A percentile compares a stretch with the other conserved stretches of the same genome.
Conservation (phyloP, 2,888 invertebrate genomes). For the Criorhina ranunculi region DNA sequence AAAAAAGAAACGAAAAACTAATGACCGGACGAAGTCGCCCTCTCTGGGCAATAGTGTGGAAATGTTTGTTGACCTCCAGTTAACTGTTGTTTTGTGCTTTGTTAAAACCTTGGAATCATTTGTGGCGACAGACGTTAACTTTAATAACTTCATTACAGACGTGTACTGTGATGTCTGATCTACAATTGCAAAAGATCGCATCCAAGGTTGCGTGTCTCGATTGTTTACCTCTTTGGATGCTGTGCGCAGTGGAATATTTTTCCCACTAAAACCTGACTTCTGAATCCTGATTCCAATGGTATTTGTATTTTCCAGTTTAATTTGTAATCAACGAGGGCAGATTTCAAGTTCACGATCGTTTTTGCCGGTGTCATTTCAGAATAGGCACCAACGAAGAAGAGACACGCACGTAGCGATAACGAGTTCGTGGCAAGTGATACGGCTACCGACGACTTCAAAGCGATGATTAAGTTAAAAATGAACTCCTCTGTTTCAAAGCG, state of each 20-base stretch:
- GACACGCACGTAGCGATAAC: conserved; percentile 22
- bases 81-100: conserved; percentile 46
- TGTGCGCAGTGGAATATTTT: conserved; percentile 11
- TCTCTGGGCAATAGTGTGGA: conserved; percentile 15
- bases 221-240: conserved; percentile 35
- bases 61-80: conserved; percentile 58
- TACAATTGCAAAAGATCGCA: conserved; percentile 63
- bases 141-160: conserved; percentile 49
- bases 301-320: conserved; percentile 39
- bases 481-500: conserved; percentile 1
- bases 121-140: conserved; percentile 33
- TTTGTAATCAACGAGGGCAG: conserved; percentile 12
- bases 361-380: conserved; percentile 33
- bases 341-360: conserved; percentile 64
- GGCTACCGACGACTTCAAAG: conserved; percentile 1
- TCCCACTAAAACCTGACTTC: conserved; percentile 61
- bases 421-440: conserved; percentile 30
- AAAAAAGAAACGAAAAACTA: conserved; percentile 28
- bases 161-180: conserved; percentile 46
- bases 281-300: conserved; percentile 44
- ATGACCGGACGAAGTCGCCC: conserved; percentile 16
- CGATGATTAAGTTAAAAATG: conserved; percentile 15
- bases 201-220: conserved; percentile 56
- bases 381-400: not conserved
- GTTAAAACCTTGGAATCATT: conserved; percentile 49